A percentile compares a stretch with the other conserved stretches of the same genome.
Conservation (phyloP, 2,797 vertebrate genomes). For the Crocidura indochinensis region DNA sequence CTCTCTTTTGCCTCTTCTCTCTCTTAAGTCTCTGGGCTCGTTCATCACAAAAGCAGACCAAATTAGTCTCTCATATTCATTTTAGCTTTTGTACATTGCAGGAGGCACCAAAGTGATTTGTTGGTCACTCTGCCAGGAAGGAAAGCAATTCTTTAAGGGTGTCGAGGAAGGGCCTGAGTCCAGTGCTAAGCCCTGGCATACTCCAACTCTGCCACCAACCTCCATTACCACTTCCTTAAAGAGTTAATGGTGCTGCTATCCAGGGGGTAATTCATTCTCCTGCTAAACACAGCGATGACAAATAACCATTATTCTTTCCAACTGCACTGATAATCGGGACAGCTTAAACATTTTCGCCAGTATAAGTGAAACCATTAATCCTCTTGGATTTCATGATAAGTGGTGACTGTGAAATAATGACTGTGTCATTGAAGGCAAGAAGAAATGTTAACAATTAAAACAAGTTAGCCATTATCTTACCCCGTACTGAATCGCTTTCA, state of each 20-base stretch:
- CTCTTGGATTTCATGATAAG: constrained; percentile 98
- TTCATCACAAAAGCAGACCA: constrained; percentile 63
- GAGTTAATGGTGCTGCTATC: constrained; percentile 95
- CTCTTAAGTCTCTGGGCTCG: background rate
- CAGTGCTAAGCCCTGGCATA: constrained; percentile 82
- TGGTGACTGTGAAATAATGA: constrained; percentile 99
- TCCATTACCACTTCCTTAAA: constrained; percentile 89
- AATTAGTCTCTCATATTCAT: constrained; percentile 67
- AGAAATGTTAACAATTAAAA: constrained; percentile 99
- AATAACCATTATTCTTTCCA: constrained; percentile 99
- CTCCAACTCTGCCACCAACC: constrained; percentile 85
- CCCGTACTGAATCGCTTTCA: constrained; percentile 92
- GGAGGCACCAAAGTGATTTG: background rate
- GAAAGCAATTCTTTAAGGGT: constrained; percentile 51
- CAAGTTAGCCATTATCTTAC: constrained; percentile 96
- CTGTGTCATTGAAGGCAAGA: constrained; percentile 96
- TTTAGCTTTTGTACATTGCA: constrained; percentile 68
- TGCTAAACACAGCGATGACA: constrained; percentile 96
- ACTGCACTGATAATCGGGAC: constrained; percentile 99
- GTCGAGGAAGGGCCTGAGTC: constrained; percentile 73
- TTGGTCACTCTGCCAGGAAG: background rate
- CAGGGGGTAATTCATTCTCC: constrained; percentile 96
- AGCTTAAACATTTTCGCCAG: constrained; percentile 99
- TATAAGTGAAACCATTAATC: constrained; percentile 99
- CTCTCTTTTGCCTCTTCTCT: constrained; percentile 1